phyloP scores from a whole-genome alignment of 2,797 vertebrate species.

The Lepilemur septentrionalis region DNA sequence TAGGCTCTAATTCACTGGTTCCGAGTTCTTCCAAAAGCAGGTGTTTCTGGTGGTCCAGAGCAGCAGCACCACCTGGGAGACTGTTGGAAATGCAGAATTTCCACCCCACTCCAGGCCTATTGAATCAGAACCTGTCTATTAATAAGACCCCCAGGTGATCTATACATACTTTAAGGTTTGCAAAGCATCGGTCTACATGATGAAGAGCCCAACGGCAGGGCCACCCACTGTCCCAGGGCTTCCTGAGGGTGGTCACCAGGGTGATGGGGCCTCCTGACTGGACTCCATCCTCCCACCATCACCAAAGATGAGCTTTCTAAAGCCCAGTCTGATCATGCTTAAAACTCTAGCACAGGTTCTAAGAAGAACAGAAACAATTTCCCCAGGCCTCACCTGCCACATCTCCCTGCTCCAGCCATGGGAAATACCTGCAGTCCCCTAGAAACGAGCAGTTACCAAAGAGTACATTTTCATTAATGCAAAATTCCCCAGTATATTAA shows the following conservation, averaged over 20 bases:
- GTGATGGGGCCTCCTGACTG: background rate
- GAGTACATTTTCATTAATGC: background rate
- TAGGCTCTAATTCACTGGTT: background rate
- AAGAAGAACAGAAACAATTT: background rate
- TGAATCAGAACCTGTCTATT: background rate
- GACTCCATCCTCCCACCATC: background rate
- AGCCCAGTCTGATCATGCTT: background rate
- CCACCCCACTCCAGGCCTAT: fast-evolving
- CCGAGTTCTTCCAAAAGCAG: background rate
- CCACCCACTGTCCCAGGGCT: background rate
- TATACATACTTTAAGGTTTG: background rate
- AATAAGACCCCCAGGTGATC: background rate
- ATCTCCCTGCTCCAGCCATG: background rate
- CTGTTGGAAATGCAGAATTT: background rate
- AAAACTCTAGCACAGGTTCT: background rate
- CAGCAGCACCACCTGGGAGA: background rate
- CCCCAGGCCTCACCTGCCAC: background rate
- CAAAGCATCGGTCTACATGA: background rate
- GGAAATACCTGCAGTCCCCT: background rate
- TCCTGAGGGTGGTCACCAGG: background rate
- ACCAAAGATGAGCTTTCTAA: background rate
- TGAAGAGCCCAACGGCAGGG: background rate
- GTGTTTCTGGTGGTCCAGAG: background rate
- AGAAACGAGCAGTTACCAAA: background rate
- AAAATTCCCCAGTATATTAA: background rate